A percentile compares a stretch with the other conserved stretches of the same genome.
These are phyloP conservation scores for Stenopsyche tienmushanensis DNA, from an alignment of 1,140 invertebrate species.

Conservation along the genomic window DNA sequence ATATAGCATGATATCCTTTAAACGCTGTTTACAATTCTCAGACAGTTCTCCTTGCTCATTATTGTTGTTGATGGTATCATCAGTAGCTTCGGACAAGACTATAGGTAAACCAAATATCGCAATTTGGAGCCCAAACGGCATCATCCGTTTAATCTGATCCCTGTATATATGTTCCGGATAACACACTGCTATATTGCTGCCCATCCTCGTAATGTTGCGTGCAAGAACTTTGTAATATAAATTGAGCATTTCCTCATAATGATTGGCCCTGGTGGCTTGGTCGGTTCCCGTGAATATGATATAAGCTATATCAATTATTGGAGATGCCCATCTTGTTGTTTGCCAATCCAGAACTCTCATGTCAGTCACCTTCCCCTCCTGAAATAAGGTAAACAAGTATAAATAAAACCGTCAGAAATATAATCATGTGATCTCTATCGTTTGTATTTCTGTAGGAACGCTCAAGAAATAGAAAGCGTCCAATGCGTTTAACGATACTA, in stretches of 20 bases:
- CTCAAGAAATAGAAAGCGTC: too few relatives aligned
- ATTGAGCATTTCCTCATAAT: slow-evolving; percentile 47
- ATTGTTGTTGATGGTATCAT: too few relatives aligned
- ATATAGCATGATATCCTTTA: too few relatives aligned
- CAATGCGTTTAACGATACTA: too few relatives aligned
- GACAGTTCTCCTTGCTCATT: too few relatives aligned
- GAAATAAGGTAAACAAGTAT: slow-evolving; percentile 8
- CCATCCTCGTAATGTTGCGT: slow-evolving; percentile 46
- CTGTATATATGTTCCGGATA: slow-evolving; percentile 51
- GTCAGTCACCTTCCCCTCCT: slow-evolving; percentile 39
- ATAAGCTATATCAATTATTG: slow-evolving; percentile 51
- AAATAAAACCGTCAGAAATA: too few relatives aligned
- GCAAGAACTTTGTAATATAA: slow-evolving; percentile 51
- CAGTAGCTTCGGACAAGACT: too few relatives aligned
- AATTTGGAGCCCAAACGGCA: slow-evolving; percentile 44
- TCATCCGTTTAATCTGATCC: slow-evolving; percentile 45
- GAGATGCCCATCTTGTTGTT: slow-evolving; percentile 48
- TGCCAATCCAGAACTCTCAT: slow-evolving; percentile 53
- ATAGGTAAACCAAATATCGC: too few relatives aligned
- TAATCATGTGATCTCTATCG: too few relatives aligned
- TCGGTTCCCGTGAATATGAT: slow-evolving; percentile 50
- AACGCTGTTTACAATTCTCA: too few relatives aligned
- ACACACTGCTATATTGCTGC: slow-evolving; percentile 49
- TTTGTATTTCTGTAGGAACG: too few relatives aligned
- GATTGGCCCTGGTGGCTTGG: slow-evolving; percentile 41